Evolutionary conservation across 2,888 invertebrate species (phyloP), one percentile per base, ranked within the genome.

Genomic region (Drosophila phalerata): DNA sequence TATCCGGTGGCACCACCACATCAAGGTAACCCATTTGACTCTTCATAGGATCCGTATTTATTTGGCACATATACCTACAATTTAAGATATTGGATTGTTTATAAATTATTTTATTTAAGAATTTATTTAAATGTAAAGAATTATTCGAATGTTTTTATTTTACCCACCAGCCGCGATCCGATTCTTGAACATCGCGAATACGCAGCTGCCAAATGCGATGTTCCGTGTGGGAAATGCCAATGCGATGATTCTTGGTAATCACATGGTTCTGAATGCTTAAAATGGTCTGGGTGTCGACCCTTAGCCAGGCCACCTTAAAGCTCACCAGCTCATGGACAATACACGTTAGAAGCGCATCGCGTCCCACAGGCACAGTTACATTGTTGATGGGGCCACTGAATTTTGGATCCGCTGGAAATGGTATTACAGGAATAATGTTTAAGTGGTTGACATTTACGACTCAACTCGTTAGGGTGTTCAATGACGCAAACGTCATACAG

Each of bases 21-120:
- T 97, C 96, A 71, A 98, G 93, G 91, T 96, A 97, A 42, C 97
- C 97, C 71, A 96, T 95, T 93, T 97, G 97, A 90, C 96, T 97
- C 91, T 97, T 97, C 97, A 98, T 97, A 0, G 98, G 98, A 91
- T 97, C 97, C 0, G 97, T 97, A 92, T 97, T 97, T 79, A 97
- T 97, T 94, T 97, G 97, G 77, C 97, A 98, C 97, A 97, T 97
- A 93, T 97, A 98, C 83, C 83, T 85, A 4, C 10, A 34, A 13
- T 49, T 34, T 1, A 34, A 49, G 32, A 49, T 22, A 47, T 25
- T 8, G 13, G 3, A 28, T 3, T 6, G 28, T 28, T 8, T 4
- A 13, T 2, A 25, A 4, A 13, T n/a, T 1, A 62, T 19, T 13
- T 15, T 6, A 1, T 22, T 22, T 22, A 22, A 22, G 22, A 4